phyloP scores from a whole-genome alignment of 2,888 invertebrate species.

The Gandaritis pyraliata region DNA sequence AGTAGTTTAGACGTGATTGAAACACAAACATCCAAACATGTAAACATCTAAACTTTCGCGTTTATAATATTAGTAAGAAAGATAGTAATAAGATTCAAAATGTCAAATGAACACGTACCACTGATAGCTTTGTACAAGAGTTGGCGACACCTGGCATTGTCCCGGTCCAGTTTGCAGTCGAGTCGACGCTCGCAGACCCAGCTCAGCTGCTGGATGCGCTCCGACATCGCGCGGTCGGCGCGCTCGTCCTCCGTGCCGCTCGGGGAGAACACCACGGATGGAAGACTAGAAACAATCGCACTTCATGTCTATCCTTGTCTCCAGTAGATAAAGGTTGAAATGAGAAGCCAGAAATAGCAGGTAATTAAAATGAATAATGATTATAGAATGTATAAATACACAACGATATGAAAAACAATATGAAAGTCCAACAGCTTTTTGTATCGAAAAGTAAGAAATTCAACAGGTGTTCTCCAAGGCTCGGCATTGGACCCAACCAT shows the following conservation, averaged over 20 bases:
- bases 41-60: no score
- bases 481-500: conserved; percentile 1
- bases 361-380: no score
- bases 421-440: neutral
- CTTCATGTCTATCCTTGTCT: no score
- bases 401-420: neutral
- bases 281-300: conserved; percentile 52
- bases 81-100: no score
- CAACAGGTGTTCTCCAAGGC: conserved; percentile 7
- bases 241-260: conserved; percentile 96
- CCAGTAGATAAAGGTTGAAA: no score
- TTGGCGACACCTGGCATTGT: conserved; percentile 92
- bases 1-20: no score
- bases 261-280: conserved; percentile 91
- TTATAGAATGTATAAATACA: no score
- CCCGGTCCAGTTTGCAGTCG: conserved; percentile 95
- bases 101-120: conserved; percentile 78
- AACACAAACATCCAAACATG: no score
- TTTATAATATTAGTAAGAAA: no score
- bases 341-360: no score
- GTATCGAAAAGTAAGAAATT: neutral
- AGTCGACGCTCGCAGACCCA: conserved; percentile 98
- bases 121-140: conserved; percentile 97
- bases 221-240: conserved; percentile 95
- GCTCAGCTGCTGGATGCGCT: conserved; percentile 96